Conservation (phyloP, 2,888 invertebrate species). For the Amiota mariae region DNA sequence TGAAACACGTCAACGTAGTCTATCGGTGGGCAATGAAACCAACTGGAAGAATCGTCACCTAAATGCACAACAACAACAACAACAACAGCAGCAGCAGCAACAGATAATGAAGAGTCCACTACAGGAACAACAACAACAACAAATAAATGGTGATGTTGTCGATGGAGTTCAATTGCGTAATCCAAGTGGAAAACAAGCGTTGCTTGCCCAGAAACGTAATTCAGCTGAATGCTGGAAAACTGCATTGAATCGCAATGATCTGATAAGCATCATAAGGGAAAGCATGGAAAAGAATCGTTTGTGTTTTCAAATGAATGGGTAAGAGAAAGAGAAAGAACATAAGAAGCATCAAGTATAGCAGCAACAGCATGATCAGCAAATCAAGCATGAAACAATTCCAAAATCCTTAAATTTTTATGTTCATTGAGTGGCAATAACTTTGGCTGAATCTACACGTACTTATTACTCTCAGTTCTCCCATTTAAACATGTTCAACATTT, state of each 20-base stretch:
- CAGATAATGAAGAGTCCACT: conserved; percentile 32
- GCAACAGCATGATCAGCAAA: no score
- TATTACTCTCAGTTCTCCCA: no score
- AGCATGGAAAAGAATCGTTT: conserved; percentile 93
- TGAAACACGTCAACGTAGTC: conserved; percentile 72
- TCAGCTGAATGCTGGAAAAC: conserved; percentile 78
- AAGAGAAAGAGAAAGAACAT: conserved; percentile 51
- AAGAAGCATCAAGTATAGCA: no score
- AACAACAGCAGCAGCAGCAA: conserved; percentile 41
- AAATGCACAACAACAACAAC: conserved; percentile 50
- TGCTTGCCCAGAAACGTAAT: conserved; percentile 60
- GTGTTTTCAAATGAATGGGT: conserved; percentile 89
- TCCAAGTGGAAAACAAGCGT: conserved; percentile 56
- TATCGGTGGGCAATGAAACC: conserved; percentile 73
- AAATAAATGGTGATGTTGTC: conserved; percentile 60
- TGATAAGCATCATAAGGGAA: conserved; percentile 89
- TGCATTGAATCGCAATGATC: conserved; percentile 85
- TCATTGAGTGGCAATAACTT: background rate
- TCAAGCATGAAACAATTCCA: no score
- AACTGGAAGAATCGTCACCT: conserved; percentile 71
- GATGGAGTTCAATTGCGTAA: conserved; percentile 69
- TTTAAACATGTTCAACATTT: no score
- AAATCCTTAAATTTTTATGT: background rate
- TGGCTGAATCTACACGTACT: no score
- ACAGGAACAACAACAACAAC: conserved; percentile 36